Percentiles rank a stretch among this genome's conserved stretches.
phyloP scores from a whole-genome alignment of 2,888 invertebrate species.

The Apodemia duryi region DNA sequence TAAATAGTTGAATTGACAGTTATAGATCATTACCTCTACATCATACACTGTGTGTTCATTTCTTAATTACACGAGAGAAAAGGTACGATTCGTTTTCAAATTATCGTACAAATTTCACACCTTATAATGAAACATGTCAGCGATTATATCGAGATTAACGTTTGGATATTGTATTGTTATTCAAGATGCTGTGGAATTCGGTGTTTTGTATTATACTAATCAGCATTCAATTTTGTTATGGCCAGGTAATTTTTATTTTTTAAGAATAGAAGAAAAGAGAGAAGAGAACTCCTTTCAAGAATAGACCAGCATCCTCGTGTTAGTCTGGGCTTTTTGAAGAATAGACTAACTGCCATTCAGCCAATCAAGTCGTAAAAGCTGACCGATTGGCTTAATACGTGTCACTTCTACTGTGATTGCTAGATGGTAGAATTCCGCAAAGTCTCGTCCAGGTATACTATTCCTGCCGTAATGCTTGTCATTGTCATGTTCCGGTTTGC shows the following conservation, averaged over 20 bases:
- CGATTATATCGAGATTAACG: conserved; percentile 2
- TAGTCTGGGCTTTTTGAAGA: too few species aligned
- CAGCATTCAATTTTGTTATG: neutral
- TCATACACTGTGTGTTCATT: neutral
- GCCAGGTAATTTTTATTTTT: neutral
- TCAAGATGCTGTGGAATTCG: neutral
- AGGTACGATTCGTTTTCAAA: neutral
- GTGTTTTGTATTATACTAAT: neutral
- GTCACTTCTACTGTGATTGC: too few species aligned
- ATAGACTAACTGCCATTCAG: too few species aligned
- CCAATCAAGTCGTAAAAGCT: too few species aligned
- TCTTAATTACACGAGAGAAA: neutral
- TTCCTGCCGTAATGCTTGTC: too few species aligned
- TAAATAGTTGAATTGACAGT: neutral
- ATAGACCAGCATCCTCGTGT: too few species aligned
- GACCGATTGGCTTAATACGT: too few species aligned
- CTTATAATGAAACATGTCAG: neutral
- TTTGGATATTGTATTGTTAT: neutral
- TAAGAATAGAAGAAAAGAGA: too few species aligned
- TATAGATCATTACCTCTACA: neutral
- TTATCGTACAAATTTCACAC: conserved; percentile 9
- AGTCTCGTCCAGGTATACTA: too few species aligned
- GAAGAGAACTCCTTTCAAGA: too few species aligned
- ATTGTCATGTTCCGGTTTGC: too few species aligned
- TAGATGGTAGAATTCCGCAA: too few species aligned